phyloP scores from a whole-genome alignment of 2,888 invertebrate genomes.

The Caenorhabditis uteleia region DNA sequence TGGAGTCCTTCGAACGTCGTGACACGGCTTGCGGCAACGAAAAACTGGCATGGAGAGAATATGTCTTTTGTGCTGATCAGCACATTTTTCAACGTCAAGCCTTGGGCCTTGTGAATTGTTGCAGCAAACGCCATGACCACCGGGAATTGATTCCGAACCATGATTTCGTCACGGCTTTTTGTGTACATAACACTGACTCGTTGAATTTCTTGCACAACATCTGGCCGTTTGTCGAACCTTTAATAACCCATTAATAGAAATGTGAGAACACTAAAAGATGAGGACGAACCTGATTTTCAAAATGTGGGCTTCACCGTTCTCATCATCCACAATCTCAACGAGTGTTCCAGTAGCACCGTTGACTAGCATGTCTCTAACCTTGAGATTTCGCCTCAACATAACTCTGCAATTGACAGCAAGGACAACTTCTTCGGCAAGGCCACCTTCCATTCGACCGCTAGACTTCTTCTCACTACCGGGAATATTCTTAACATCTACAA shows the following conservation, averaged over 20 bases:
- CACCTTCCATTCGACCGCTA: not conserved
- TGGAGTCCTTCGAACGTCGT: not conserved
- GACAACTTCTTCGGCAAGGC: not conserved
- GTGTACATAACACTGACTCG: not conserved
- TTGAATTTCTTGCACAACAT: not conserved
- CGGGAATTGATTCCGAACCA: not conserved
- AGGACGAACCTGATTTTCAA: too few species aligned
- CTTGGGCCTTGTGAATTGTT: not conserved
- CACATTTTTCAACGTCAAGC: not conserved
- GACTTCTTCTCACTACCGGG: too few species aligned
- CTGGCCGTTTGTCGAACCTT: not conserved
- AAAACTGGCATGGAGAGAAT: not conserved
- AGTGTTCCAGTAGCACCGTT: not conserved
- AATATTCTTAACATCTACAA: too few species aligned
- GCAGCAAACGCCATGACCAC: not conserved
- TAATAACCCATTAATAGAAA: too few species aligned
- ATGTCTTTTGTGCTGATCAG: not conserved
- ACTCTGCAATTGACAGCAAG: not conserved
- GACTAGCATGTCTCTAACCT: not conserved
- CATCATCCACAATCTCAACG: not conserved
- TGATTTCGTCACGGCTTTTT: not conserved
- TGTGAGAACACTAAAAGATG: too few species aligned
- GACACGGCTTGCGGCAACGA: not conserved
- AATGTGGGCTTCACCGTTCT: too few species aligned
- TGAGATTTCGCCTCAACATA: not conserved